Evolutionary conservation across 64 coral and sea anemone species (phyloP), one percentile per base, ranked within the genome.

Genomic region (Montipora capricornis): DNA sequence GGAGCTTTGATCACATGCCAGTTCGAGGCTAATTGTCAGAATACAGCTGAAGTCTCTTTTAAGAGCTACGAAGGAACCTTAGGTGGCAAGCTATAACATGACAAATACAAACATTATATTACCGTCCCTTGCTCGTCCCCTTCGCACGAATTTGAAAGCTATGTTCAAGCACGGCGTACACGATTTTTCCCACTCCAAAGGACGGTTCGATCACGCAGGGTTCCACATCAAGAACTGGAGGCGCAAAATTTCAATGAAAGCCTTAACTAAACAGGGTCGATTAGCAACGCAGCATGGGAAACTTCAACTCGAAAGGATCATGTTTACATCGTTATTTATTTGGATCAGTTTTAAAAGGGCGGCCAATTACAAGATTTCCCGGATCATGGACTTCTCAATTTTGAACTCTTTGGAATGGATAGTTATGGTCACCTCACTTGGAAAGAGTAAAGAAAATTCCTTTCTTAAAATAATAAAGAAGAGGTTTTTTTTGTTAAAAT

Each of bases 141-240:
- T 87, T 98, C 29, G 29, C 93, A 79, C 96, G 76, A 5, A 98
- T 91, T 37, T 95, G 66, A 68, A 98, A 98, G 47, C 90, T 95
- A 74, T 98, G 96, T 81, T 98, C 96, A 47, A 98, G 89, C n/a
- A 92, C 92, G 62, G 96, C 75, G 73, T 98, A 98, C 93, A 98
- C 90, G 55, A 98, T 95, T 80, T 93, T 90, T 60, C 96, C 96
- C 29, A 98, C 92, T 73, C 96, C 96, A 93, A 98, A 98, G 11
- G 96, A 98, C 60, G 94, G 97, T 80, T 98, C 97, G n/a, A 98
- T 96, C 15, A 98, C 97, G 15, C 93, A 92, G 19, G 97, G 97
- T 26, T 98, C 94, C 20, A 98, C 97, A 76, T 98, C 94, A 68
- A 94, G 94, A 37, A 98, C 94, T 98, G 66, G 76, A 95, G 67